Percentiles rank a stretch among this genome's conserved stretches.
These are phyloP conservation scores for Tursiops truncatus DNA, from an alignment of 2,113 vertebrate species.

Conservation along the genomic window DNA sequence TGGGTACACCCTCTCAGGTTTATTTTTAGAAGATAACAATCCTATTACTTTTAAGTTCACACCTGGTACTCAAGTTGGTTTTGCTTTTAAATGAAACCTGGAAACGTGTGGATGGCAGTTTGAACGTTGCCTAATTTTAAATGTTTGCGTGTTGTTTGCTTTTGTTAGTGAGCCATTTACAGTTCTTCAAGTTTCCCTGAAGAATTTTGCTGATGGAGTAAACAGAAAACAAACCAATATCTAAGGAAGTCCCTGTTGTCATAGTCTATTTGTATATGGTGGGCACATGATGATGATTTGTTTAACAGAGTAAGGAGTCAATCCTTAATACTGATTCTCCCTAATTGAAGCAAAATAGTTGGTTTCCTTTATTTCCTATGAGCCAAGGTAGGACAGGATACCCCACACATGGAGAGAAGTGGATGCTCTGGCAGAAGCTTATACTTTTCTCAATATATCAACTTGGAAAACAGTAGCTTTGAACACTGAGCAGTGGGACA, in stretches of 20 bases:
- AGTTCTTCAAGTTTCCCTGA: not conserved
- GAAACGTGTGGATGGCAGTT: not conserved
- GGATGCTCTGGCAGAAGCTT: not conserved
- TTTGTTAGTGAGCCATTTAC: not conserved
- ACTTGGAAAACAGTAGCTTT: not conserved
- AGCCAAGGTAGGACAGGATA: not conserved
- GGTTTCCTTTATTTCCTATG: not conserved
- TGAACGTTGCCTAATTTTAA: conserved; percentile 14
- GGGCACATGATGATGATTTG: not conserved
- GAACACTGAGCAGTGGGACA: not conserved
- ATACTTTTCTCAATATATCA: not conserved
- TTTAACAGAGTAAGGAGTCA: not conserved
- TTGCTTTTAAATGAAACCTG: conserved; percentile 29
- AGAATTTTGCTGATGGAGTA: not conserved
- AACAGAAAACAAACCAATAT: not conserved
- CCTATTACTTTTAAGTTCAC: not conserved
- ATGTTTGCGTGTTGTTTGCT: not conserved
- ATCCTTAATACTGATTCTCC: not conserved
- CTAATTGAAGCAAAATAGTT: not conserved
- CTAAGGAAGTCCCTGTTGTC: not conserved
- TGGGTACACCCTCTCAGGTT: not conserved
- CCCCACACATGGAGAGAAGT: not conserved
- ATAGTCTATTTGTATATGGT: not conserved
- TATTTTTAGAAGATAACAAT: conserved; percentile 9
- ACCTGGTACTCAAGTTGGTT: not conserved